Conservation (phyloP, 2,888 invertebrate genomes). For the Torymus texanus region DNA sequence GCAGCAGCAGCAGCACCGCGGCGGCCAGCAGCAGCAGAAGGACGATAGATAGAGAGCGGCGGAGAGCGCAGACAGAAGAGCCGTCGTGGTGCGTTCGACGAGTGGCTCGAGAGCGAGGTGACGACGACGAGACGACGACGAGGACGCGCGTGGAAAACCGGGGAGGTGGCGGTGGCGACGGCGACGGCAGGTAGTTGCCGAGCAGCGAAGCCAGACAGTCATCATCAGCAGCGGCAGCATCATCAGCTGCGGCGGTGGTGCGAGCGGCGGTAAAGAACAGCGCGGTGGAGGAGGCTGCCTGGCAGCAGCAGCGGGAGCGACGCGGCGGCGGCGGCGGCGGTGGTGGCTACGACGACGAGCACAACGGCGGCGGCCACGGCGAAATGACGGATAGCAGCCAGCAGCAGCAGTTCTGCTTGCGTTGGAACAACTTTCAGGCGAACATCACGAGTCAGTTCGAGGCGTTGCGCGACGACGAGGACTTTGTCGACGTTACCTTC, state of each 20-base stretch:
- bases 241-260: conserved; percentile 15
- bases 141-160: background rate
- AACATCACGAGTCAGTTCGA: conserved; percentile 92
- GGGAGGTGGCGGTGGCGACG: conserved; percentile 9
- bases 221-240: conserved; percentile 1
- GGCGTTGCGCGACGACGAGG: conserved; percentile 88
- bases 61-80: background rate
- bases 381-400: conserved; percentile 74
- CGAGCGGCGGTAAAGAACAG: too few relatives aligned
- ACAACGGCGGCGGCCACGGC: conserved; percentile 52
- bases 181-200: conserved; percentile 19
- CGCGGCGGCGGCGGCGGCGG: conserved; percentile 18
- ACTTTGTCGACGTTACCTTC: conserved; percentile 91
- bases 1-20: conserved; percentile 6
- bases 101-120: conserved; percentile 45
- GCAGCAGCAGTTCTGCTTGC: conserved; percentile 91
- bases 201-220: conserved; percentile 11
- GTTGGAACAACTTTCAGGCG: conserved; percentile 93
- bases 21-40: conserved; percentile 9
- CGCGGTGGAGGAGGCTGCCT: background rate
- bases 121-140: background rate
- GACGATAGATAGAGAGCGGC: background rate
- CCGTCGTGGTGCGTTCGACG: background rate
- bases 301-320: conserved; percentile 11
- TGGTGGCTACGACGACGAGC: conserved; percentile 17